Conservation (phyloP, 1,140 invertebrate genomes). For the Gonatopus flavifemur region DNA sequence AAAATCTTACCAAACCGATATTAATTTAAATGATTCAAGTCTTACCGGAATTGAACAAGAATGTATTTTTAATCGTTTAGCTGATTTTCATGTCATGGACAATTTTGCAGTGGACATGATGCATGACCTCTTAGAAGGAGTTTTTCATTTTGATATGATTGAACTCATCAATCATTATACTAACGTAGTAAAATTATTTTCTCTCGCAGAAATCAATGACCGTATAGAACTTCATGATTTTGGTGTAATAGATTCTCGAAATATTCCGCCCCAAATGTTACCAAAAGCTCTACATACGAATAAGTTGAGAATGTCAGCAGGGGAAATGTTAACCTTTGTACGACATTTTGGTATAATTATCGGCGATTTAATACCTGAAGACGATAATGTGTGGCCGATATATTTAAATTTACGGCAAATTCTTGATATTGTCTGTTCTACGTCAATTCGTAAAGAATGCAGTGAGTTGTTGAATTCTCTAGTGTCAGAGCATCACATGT, state of each 20-base stretch:
- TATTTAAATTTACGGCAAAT: slow-evolving; percentile 2
- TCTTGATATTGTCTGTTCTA: background rate
- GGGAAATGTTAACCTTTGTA: slow-evolving; percentile 11
- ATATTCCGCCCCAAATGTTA: slow-evolving; percentile 8
- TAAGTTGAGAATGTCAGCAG: slow-evolving; percentile 3
- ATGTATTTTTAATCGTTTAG: slow-evolving; percentile 10
- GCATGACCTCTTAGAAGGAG: background rate
- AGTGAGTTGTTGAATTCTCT: background rate
- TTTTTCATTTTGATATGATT: background rate
- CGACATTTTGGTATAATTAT: slow-evolving; percentile 9
- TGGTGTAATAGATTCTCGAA: background rate
- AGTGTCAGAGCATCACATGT: background rate
- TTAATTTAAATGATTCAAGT: slow-evolving; percentile 3
- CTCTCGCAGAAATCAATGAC: background rate
- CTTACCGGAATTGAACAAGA: slow-evolving; percentile 16
- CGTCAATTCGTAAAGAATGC: slow-evolving; percentile 1
- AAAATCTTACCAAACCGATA: slow-evolving; percentile 9
- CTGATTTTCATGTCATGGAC: slow-evolving; percentile 33
- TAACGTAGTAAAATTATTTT: background rate
- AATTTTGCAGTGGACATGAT: too few relatives aligned
- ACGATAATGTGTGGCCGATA: slow-evolving; percentile 1
- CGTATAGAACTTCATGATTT: background rate
- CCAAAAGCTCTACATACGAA: background rate
- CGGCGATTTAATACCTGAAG: slow-evolving; percentile 4
- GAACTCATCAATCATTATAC: background rate